Conservation (phyloP, 64 coral and sea anemone genomes). For the Porites australiensis region DNA sequence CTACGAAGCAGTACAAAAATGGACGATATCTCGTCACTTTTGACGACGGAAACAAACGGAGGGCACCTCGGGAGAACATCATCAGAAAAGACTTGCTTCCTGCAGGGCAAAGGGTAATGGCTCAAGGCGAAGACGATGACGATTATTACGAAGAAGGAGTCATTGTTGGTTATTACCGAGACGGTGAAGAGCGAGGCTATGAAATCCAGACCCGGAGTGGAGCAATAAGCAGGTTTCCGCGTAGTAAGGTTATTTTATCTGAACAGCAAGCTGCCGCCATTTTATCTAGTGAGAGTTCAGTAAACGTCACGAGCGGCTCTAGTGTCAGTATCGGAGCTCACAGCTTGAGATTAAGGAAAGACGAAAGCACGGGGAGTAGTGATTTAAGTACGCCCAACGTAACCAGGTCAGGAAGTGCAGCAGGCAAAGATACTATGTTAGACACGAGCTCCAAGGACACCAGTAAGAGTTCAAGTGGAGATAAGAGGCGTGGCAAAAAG, state of each 20-base stretch:
- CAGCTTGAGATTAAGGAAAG: constrained; percentile 8
- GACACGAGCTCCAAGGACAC: constrained; percentile 76
- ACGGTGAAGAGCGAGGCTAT: constrained; percentile 61
- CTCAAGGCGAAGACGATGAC: constrained; percentile 62
- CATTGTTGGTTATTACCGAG: constrained; percentile 86
- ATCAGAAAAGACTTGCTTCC: constrained; percentile 71
- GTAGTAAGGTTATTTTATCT: constrained; percentile 65
- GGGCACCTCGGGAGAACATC: constrained; percentile 71
- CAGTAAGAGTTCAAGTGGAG: constrained; percentile 39
- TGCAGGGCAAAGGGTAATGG: constrained; percentile 76
- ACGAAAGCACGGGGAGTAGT: neutral
- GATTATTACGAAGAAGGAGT: constrained; percentile 72
- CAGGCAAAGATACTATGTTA: neutral
- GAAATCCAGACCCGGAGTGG: constrained; percentile 68
- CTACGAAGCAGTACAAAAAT: constrained; percentile 64
- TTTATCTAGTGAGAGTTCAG: constrained; percentile 47
- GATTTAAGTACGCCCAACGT: neutral
- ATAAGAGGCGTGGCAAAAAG: neutral
- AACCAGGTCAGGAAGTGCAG: constrained; percentile 2
- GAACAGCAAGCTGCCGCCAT: constrained; percentile 66
- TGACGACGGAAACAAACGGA: constrained; percentile 89
- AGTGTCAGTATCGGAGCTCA: constrained; percentile 51
- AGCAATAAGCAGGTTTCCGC: constrained; percentile 69
- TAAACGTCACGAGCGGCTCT: constrained; percentile 48
- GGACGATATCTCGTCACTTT: constrained; percentile 70